These are phyloP conservation scores for Globodera rostochiensis DNA, from an alignment of 1,140 invertebrate genomes.

Conservation along the genomic window DNA sequence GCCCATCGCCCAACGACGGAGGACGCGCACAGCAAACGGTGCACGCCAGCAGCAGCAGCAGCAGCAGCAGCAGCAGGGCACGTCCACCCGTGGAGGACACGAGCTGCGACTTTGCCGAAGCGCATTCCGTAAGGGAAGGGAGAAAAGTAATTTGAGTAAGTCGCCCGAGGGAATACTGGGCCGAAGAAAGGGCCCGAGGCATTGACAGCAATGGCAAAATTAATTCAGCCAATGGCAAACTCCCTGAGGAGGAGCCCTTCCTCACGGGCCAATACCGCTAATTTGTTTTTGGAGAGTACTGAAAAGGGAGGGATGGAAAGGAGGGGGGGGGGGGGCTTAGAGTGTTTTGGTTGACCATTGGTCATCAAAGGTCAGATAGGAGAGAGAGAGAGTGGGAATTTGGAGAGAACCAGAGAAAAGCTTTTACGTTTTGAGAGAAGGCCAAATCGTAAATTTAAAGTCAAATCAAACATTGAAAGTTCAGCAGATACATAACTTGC, in stretches of 20 bases:
- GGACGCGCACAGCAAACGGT: not conserved
- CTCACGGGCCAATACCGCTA: not conserved
- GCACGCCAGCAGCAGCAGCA: not conserved
- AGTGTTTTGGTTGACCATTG: slow-evolving; percentile 11
- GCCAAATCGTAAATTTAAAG: no score
- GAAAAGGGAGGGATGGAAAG: not conserved
- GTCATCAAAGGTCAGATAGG: no score
- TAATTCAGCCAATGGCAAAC: slow-evolving; percentile 19
- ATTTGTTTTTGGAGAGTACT: slow-evolving; percentile 7
- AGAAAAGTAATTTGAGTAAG: not conserved
- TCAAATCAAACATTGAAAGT: not conserved
- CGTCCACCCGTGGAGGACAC: slow-evolving; percentile 43
- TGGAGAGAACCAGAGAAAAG: not conserved
- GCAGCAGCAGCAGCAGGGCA: not conserved
- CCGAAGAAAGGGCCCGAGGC: slow-evolving; percentile 8
- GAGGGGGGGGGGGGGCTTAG: not conserved
- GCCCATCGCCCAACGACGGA: slow-evolving; percentile 20
- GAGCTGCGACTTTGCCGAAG: slow-evolving; percentile 52
- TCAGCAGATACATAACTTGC: no score
- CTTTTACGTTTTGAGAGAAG: not conserved
- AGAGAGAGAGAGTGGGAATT: not conserved
- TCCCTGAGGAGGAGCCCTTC: not conserved
- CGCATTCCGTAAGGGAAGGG: slow-evolving; percentile 44
- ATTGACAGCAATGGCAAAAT: slow-evolving; percentile 11
- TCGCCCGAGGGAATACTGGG: slow-evolving; percentile 25